A percentile compares a stretch with the other conserved stretches of the same genome.
Evolutionary conservation across 2,797 vertebrate species (phyloP).

Genomic region (Triplophysa yarkandensis): DNA sequence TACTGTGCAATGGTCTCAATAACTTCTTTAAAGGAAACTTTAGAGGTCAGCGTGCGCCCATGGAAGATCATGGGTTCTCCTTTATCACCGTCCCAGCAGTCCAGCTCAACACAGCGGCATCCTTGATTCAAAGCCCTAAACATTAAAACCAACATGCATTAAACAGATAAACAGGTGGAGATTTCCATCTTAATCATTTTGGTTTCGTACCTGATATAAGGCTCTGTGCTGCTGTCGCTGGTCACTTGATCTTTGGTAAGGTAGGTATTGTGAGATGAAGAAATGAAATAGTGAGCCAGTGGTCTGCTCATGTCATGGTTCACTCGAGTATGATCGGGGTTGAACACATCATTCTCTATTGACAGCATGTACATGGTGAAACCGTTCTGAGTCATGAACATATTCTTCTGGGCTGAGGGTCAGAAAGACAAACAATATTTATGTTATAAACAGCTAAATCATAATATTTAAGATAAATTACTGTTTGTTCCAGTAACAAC

Average conservation of each 20-base stretch:
- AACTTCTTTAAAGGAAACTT: slow-evolving; percentile 92
- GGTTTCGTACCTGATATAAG: slow-evolving; percentile 86
- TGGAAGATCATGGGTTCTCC: slow-evolving; percentile 93
- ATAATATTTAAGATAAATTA: too few relatives aligned
- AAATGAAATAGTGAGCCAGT: slow-evolving; percentile 91
- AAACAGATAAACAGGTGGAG: too few relatives aligned
- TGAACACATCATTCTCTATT: slow-evolving; percentile 83
- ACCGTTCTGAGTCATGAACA: slow-evolving; percentile 89
- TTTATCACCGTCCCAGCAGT: slow-evolving; percentile 94
- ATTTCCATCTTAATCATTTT: too few relatives aligned
- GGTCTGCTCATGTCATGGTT: slow-evolving; percentile 92
- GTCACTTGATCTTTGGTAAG: slow-evolving; percentile 92
- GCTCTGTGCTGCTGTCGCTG: slow-evolving; percentile 91
- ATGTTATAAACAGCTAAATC: neutral
- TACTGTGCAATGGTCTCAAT: slow-evolving; percentile 90
- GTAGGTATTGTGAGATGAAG: slow-evolving; percentile 87
- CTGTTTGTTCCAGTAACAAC: neutral
- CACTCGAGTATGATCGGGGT: slow-evolving; percentile 78
- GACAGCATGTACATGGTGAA: slow-evolving; percentile 97
- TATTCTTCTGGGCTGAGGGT: slow-evolving; percentile 74
- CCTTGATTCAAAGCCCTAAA: slow-evolving; percentile 89
- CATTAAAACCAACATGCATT: slow-evolving; percentile 10
- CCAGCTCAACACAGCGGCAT: slow-evolving; percentile 95
- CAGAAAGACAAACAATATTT: neutral
- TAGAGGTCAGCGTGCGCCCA: slow-evolving; percentile 93